Conservation (phyloP, 2,888 invertebrate genomes). For the Catocala fraxini region DNA sequence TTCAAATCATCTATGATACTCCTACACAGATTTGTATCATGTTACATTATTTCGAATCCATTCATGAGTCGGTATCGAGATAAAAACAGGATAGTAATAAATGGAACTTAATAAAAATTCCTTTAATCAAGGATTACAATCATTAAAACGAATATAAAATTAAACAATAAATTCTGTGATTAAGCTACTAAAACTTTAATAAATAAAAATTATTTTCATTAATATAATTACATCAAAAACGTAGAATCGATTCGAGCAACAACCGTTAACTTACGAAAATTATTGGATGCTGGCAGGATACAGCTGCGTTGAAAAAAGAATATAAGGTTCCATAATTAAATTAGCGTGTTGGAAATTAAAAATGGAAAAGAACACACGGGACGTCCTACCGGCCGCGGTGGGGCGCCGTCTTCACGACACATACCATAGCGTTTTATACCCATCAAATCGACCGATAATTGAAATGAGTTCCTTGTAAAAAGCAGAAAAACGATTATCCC, state of each 20-base stretch:
- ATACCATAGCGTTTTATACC: slow-evolving; percentile 83
- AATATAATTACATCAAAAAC: slow-evolving; percentile 51
- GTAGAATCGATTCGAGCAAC: slow-evolving; percentile 51
- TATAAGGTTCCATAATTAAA: slow-evolving; percentile 80
- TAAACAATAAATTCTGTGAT: slow-evolving; percentile 49
- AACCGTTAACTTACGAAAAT: slow-evolving; percentile 74
- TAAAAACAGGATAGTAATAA: slow-evolving; percentile 45
- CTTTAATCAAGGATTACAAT: slow-evolving; percentile 45
- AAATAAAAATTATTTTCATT: slow-evolving; percentile 45
- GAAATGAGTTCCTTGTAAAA: slow-evolving; percentile 88
- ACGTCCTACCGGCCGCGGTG: slow-evolving; percentile 75
- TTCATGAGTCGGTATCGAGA: slow-evolving; percentile 48
- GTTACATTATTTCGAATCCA: slow-evolving; percentile 56
- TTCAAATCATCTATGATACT: slow-evolving; percentile 67
- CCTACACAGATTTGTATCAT: slow-evolving; percentile 60
- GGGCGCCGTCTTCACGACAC: slow-evolving; percentile 83
- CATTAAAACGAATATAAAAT: slow-evolving; percentile 39
- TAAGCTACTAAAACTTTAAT: slow-evolving; percentile 49
- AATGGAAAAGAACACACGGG: slow-evolving; percentile 70
- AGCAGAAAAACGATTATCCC: slow-evolving; percentile 87
- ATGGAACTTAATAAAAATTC: slow-evolving; percentile 53
- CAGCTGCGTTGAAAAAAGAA: slow-evolving; percentile 73
- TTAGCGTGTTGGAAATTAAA: slow-evolving; percentile 83
- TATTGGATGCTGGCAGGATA: slow-evolving; percentile 75
- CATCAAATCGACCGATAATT: slow-evolving; percentile 86